A percentile compares a stretch with the other conserved stretches of the same genome.
Evolutionary conservation across 2,113 vertebrate species (phyloP).

Genomic region (Mionectes macconnelli): DNA sequence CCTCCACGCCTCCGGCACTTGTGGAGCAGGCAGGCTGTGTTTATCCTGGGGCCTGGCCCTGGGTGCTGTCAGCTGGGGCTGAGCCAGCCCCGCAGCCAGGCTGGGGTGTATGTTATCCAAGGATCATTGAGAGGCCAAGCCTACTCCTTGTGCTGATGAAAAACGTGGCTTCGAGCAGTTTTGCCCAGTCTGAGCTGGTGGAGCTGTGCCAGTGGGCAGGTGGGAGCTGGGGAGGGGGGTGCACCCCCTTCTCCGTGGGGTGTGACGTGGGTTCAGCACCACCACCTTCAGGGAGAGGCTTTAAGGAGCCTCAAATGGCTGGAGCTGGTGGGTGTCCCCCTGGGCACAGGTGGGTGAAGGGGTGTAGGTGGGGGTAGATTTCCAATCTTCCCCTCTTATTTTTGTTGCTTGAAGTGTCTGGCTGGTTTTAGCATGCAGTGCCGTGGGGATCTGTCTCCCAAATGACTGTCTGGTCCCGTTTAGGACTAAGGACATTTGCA

Average conservation of each 20-base stretch:
- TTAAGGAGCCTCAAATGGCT: not conserved
- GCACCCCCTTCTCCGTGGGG: rapidly evolving
- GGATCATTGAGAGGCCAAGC: not conserved
- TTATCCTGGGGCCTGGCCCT: slow-evolving; percentile 44
- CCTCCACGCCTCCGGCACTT: not conserved
- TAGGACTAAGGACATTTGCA: not conserved
- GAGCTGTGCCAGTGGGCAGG: not conserved
- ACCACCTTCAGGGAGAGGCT: rapidly evolving
- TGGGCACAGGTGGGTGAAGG: not conserved
- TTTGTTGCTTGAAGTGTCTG: not conserved
- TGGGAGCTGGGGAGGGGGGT: not conserved
- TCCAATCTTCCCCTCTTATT: not conserved
- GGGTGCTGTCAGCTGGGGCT: not conserved
- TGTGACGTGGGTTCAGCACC: not conserved
- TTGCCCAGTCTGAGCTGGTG: not conserved
- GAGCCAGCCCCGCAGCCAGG: not conserved
- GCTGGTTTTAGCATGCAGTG: not conserved
- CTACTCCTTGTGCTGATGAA: not conserved
- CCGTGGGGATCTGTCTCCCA: not conserved
- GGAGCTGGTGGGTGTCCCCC: not conserved
- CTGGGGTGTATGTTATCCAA: not conserved
- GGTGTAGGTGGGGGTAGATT: rapidly evolving
- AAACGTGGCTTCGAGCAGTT: not conserved
- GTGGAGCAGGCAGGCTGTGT: not conserved
- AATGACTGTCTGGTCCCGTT: not conserved